These are phyloP conservation scores for Triops longicaudatus DNA, from an alignment of 1,140 invertebrate species.

Conservation along the genomic window DNA sequence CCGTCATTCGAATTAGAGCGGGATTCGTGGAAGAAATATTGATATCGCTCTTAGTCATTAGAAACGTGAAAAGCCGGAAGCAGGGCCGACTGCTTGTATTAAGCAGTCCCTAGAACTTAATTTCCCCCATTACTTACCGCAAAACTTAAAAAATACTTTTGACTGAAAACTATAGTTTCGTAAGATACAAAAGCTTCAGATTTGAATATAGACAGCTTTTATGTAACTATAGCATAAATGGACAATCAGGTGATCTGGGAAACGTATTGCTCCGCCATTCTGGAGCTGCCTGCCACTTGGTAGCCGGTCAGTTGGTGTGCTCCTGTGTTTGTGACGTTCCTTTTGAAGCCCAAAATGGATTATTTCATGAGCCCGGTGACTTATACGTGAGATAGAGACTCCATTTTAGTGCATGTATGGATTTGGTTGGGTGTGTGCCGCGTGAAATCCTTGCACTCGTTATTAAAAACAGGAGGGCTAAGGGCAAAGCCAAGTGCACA, in stretches of 20 bases:
- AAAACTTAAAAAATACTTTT: no score
- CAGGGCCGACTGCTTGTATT: neutral
- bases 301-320: conserved; percentile 8
- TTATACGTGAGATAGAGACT: neutral
- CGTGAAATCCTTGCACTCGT: neutral
- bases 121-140: no score
- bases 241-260: neutral
- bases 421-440: neutral
- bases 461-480: neutral
- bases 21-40: neutral
- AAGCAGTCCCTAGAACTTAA: neutral
- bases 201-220: neutral
- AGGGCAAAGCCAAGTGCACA: neutral
- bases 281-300: conserved; percentile 13
- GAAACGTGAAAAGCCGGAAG: conserved; percentile 14
- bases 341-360: conserved; percentile 3
- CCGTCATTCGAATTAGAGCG: neutral
- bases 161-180: no score
- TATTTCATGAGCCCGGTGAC: conserved; percentile 7
- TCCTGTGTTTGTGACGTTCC: conserved; percentile 11
- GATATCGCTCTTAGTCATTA: neutral
- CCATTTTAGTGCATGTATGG: neutral
- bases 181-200: no score
- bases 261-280: neutral
- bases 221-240: neutral